Percentiles rank a stretch among this genome's conserved stretches.
Conservation (phyloP, 2,113 vertebrate genomes). For the Cygnus buccinator region DNA sequence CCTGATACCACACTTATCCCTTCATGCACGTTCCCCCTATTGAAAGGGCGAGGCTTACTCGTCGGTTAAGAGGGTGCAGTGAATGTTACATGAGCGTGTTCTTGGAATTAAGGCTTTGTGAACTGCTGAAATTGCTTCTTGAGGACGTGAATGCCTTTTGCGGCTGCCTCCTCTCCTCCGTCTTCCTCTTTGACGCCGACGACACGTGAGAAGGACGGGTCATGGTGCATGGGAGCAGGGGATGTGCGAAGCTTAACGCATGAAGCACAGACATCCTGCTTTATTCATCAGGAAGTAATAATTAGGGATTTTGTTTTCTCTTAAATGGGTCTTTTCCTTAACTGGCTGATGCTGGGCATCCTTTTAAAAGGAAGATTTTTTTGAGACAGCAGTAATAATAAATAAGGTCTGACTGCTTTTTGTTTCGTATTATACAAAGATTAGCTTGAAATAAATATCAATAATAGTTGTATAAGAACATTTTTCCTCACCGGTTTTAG, state of each 20-base stretch:
- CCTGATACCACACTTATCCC: not conserved
- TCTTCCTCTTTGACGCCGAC: not conserved
- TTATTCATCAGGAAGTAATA: not conserved
- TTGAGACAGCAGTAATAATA: not conserved
- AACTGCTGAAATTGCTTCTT: conserved; percentile 19
- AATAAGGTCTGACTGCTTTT: conserved; percentile 15
- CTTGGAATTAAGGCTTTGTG: not conserved
- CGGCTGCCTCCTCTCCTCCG: not conserved
- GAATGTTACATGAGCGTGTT: not conserved
- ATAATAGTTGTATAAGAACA: conserved; percentile 18
- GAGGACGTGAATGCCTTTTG: conserved; percentile 26
- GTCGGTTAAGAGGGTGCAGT: not conserved
- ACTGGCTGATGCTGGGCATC: not conserved
- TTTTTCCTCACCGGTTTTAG: conserved; percentile 12
- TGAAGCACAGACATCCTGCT: not conserved
- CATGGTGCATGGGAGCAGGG: not conserved
- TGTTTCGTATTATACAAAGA: conserved; percentile 12
- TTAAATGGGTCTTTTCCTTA: conserved; percentile 15
- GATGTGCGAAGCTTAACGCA: not conserved
- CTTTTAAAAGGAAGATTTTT: not conserved
- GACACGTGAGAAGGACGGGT: not conserved
- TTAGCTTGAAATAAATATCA: conserved; percentile 25
- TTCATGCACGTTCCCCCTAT: not conserved
- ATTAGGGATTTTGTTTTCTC: conserved; percentile 2
- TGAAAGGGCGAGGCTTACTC: not conserved